These are phyloP conservation scores for Yasuhikotakia modesta DNA, from an alignment of 2,797 vertebrate genomes.

Conservation along the genomic window DNA sequence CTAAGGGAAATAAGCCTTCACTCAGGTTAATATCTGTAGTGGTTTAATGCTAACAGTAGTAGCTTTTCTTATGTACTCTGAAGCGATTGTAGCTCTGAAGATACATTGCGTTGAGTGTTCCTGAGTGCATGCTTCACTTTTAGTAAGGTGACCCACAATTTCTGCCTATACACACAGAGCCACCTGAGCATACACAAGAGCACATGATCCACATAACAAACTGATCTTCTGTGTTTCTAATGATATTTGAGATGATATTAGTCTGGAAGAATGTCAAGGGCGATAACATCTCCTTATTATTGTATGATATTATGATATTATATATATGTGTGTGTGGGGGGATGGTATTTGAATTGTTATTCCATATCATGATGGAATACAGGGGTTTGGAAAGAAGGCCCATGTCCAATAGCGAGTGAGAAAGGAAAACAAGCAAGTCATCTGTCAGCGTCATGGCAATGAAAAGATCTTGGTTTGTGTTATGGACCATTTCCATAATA, in stretches of 20 bases:
- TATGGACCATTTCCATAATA: conserved; percentile 19
- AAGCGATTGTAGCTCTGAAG: conserved; percentile 38
- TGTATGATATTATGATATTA: no score
- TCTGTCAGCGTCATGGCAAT: conserved; percentile 43
- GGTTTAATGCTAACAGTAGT: conserved; percentile 15
- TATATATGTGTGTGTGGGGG: no score
- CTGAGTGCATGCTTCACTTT: conserved; percentile 24
- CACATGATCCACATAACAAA: background rate
- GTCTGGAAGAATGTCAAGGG: conserved; percentile 10
- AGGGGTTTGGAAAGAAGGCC: background rate
- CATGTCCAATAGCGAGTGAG: background rate
- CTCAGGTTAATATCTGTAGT: conserved; percentile 22
- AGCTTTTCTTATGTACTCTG: conserved; percentile 18
- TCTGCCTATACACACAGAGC: conserved; percentile 13
- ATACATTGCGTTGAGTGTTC: conserved; percentile 42
- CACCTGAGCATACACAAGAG: conserved; percentile 12
- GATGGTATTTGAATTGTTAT: no score
- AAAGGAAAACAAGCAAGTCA: conserved; percentile 29
- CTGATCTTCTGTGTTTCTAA: conserved; percentile 10
- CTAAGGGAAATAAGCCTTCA: conserved; percentile 13
- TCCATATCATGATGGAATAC: no score
- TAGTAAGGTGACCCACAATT: conserved; percentile 33
- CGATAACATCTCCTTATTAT: background rate
- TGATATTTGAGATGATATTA: conserved; percentile 5
- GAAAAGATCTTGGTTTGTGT: conserved; percentile 38